A percentile compares a stretch with the other conserved stretches of the same genome.
Conservation (phyloP, 1,140 invertebrate species). For the Ips typographus region DNA sequence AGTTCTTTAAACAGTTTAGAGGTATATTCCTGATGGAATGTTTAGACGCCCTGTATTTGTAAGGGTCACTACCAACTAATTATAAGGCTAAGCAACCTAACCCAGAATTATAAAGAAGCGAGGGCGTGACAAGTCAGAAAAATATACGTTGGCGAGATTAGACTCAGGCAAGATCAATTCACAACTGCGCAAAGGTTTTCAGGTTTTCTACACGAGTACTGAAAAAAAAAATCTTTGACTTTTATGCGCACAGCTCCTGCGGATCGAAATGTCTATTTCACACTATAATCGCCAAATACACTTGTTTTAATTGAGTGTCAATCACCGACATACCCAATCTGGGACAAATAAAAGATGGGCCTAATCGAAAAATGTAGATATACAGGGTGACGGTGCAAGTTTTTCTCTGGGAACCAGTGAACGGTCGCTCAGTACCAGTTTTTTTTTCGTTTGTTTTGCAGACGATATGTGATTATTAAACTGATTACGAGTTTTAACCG, state of each 20-base stretch:
- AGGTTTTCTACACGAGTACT: neutral
- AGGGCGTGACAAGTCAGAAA: neutral
- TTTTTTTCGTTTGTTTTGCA: conserved; percentile 31
- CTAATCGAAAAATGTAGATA: conserved; percentile 34
- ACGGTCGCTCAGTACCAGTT: conserved; percentile 14
- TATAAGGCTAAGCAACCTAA: neutral
- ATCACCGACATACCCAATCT: conserved; percentile 35
- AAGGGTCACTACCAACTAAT: neutral
- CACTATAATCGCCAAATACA: conserved; percentile 32
- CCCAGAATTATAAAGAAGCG: neutral
- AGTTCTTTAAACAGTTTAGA: too few species aligned
- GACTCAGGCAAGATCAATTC: neutral
- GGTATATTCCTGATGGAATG: too few species aligned
- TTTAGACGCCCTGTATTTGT: too few species aligned
- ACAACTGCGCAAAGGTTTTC: neutral
- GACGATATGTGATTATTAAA: conserved; percentile 11
- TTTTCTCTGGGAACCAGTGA: conserved; percentile 28
- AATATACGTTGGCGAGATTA: neutral
- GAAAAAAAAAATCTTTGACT: neutral
- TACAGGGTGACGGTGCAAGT: conserved; percentile 25
- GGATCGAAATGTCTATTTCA: conserved; percentile 33
- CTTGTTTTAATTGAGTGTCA: conserved; percentile 33
- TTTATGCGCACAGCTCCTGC: neutral
- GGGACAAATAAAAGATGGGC: conserved; percentile 30
- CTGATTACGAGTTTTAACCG: neutral